phyloP scores from a whole-genome alignment of 2,113 vertebrate species.

The Prietella phreatophila region DNA sequence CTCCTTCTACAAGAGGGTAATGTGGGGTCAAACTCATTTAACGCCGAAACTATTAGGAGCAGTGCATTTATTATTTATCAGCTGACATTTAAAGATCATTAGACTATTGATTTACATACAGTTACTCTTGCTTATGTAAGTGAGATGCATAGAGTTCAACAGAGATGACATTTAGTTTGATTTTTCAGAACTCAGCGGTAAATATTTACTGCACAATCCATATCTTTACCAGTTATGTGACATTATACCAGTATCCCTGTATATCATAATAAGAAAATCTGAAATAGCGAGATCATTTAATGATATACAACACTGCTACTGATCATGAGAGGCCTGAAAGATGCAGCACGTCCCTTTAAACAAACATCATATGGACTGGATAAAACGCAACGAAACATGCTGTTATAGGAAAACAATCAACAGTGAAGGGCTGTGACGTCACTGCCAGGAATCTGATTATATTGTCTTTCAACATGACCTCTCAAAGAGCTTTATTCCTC shows the following conservation, averaged over 20 bases:
- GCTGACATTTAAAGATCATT: conserved; percentile 49
- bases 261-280: neutral
- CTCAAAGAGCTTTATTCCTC: neutral
- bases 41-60: conserved; percentile 25
- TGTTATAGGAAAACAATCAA: neutral
- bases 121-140: conserved; percentile 26
- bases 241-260: neutral
- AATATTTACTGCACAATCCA: conserved; percentile 35
- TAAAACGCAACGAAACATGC: neutral
- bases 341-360: neutral
- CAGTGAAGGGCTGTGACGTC: neutral
- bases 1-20: conserved; percentile 19
- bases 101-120: conserved; percentile 42
- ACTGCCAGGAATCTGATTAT: neutral
- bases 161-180: conserved; percentile 13
- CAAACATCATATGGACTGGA: neutral
- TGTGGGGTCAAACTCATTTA: conserved; percentile 40
- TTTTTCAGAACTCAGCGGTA: conserved; percentile 1
- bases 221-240: neutral
- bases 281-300: neutral
- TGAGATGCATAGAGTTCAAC: conserved; percentile 35
- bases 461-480: neutral
- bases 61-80: conserved; percentile 16
- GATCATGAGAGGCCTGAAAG: neutral
- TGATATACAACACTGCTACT: too few species aligned